phyloP scores from a whole-genome alignment of 2,797 vertebrate genomes.

The Miopithecus talapoin region DNA sequence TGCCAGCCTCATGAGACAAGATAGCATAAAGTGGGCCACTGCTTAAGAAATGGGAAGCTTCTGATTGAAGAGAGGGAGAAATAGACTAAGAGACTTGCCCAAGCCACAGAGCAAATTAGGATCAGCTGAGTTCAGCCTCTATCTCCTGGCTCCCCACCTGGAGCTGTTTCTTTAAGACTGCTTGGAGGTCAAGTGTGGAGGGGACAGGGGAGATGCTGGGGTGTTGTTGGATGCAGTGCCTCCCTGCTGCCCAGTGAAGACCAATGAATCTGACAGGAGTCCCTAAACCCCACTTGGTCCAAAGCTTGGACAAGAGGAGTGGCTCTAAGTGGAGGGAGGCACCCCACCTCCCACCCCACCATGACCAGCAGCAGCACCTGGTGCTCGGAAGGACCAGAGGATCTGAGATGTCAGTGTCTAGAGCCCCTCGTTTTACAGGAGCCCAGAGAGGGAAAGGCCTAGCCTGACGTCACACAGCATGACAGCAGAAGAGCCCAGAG shows the following conservation, averaged over 20 bases:
- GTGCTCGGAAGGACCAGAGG: neutral
- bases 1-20: neutral
- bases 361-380: neutral
- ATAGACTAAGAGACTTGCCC: neutral
- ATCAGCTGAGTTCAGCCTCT: neutral
- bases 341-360: neutral
- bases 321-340: neutral
- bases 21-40: neutral
- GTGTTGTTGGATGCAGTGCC: neutral
- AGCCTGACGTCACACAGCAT: slow-evolving; percentile 67
- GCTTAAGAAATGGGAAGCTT: neutral
- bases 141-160: neutral
- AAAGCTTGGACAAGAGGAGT: neutral
- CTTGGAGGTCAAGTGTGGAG: neutral
- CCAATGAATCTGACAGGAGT: neutral
- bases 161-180: neutral
- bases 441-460: slow-evolving; percentile 71
- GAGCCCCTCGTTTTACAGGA: neutral
- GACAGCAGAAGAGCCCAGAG: neutral
- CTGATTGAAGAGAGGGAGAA: neutral
- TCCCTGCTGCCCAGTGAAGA: neutral
- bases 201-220: neutral
- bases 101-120: neutral
- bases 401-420: neutral
- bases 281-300: neutral